Base-by-base conservation (phyloP, 2,113 vertebrate species). In the Mesocricetus auratus region DNA sequence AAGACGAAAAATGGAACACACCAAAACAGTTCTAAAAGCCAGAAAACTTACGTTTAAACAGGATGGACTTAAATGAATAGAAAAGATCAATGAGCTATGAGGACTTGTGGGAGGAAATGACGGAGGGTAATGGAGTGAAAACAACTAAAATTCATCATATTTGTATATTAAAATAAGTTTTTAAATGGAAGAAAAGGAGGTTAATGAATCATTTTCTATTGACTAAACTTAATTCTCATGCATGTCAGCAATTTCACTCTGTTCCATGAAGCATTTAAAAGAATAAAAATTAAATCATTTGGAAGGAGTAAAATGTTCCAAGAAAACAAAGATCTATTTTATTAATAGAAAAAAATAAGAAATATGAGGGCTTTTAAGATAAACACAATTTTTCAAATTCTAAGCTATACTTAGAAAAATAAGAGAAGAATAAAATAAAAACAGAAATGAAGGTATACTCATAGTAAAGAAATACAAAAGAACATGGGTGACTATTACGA, bases 281-380 rank as follows among this genome's bases (percentile, higher is more conserved):
- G 62, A 86, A 66, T 66, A 86, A 45, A 86, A 68, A 31, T 86
- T 47, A 68, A 47, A 86, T 86, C 39, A 66, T 86, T 86, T 86
- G 42, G 60, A 86, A 66, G 60, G 39, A 66, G 82, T 86, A 68
- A 86, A 86, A 86, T 68, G 42, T 86, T 86, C 83, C 62, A 86
- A 86, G 47, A 47, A 68, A 66, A 86, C 60, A 47, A 86, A 86
- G 60, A 66, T 47, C 29, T 68, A 86, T 47, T 86, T 86, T 86
- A 86, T 86, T 86, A 47, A 36, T 36, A 86, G 62, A 42, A 66
- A 86, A 85, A 82, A 68, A 13, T 42, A 45, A 66, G 42, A 86
- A 86, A 68, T 66, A 47, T 24, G 42, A 68, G 31, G 17, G 39
- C 29, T 68, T 86, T 86, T 36, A 86, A 86, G 42, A 68, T 47